These are phyloP conservation scores for Chaetodon trifasciatus DNA, from an alignment of 2,797 vertebrate genomes.

Conservation along the genomic window DNA sequence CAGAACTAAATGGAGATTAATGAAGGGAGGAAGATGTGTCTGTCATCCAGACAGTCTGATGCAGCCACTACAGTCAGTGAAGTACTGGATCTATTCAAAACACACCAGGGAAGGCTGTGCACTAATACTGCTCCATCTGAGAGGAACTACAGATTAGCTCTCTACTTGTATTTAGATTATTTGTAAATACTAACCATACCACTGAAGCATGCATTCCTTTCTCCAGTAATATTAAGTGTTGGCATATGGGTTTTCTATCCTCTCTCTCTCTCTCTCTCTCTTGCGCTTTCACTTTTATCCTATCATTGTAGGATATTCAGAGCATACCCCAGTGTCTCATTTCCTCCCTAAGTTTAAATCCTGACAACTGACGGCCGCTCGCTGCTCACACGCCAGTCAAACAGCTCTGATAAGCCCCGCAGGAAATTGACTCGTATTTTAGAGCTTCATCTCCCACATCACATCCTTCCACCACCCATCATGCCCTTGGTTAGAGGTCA, in stretches of 20 bases:
- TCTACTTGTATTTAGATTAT: constrained; percentile 55
- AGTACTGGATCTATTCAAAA: constrained; percentile 67
- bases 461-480: constrained; percentile 65
- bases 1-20: constrained; percentile 87
- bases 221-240: constrained; percentile 30
- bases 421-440: constrained; percentile 83
- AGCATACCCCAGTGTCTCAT: constrained; percentile 77
- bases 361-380: constrained; percentile 80
- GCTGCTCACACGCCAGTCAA: constrained; percentile 79
- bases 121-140: constrained; percentile 56
- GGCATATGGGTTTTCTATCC: constrained; percentile 32
- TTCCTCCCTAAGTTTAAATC: constrained; percentile 84
- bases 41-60: constrained; percentile 80
- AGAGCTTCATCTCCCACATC: constrained; percentile 73
- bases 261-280: constrained; percentile 14
- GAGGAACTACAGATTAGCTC: constrained; percentile 62
- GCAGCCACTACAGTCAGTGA: constrained; percentile 63
- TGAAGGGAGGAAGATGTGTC: constrained; percentile 81
- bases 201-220: constrained; percentile 43
- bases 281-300: constrained; percentile 54
- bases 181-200: constrained; percentile 59
- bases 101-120: constrained; percentile 49
- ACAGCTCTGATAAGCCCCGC: constrained; percentile 78
- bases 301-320: constrained; percentile 71
- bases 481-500: constrained; percentile 81